A percentile compares a stretch with the other conserved stretches of the same genome.
Evolutionary conservation across 2,797 vertebrate species (phyloP).

Genomic region (Xiphorhynchus erythropygius): DNA sequence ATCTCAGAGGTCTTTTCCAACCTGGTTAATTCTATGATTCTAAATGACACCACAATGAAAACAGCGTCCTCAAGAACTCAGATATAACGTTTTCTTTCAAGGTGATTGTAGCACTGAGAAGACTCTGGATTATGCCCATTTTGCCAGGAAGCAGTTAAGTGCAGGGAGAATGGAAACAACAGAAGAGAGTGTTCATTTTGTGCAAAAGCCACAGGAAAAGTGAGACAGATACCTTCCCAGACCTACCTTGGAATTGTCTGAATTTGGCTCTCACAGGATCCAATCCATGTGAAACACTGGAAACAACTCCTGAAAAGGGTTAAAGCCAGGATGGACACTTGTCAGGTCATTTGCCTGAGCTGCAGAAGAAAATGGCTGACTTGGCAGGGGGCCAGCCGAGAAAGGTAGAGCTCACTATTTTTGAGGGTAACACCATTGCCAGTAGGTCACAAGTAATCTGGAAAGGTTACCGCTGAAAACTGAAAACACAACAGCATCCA

Average conservation of each 20-base stretch:
- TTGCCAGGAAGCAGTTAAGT: neutral
- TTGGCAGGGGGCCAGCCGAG: fast-evolving
- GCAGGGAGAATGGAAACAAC: neutral
- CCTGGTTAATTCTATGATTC: too few relatives aligned
- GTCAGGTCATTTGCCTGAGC: neutral
- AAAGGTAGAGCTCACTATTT: neutral
- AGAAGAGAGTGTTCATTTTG: neutral
- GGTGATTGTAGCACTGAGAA: neutral
- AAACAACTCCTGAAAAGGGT: neutral
- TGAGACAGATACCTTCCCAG: neutral
- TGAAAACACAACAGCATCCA: neutral
- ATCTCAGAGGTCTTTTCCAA: too few relatives aligned
- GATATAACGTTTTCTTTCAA: neutral
- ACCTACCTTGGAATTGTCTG: neutral
- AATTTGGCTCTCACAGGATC: neutral
- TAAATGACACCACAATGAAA: neutral
- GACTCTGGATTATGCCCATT: neutral
- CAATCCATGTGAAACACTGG: neutral
- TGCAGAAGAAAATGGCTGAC: neutral
- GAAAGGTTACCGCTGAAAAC: neutral
- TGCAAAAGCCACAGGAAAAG: neutral
- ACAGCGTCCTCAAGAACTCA: neutral
- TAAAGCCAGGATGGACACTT: neutral
- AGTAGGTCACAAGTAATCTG: neutral
- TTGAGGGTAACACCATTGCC: neutral